Base-by-base conservation (phyloP, 2,888 invertebrate species). In the Trissonchulus latispiculum region DNA sequence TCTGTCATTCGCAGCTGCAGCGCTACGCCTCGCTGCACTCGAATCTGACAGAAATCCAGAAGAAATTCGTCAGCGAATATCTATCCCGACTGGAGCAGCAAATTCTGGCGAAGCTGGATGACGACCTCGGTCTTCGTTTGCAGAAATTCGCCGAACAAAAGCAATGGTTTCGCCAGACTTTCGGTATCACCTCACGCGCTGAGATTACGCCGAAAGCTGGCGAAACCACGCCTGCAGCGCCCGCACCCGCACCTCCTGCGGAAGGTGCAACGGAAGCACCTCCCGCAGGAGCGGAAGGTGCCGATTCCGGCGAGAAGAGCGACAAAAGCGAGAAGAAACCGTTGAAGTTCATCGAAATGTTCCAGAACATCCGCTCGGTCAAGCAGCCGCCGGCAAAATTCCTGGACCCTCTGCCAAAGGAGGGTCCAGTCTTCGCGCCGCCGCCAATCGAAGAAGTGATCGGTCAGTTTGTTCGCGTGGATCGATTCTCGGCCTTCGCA, bases 401-500 rank as follows among this genome's bases (percentile, higher is more conserved):
- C 69, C 35, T 18, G 18, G 64, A 61, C 64, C 32, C 64, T 31
- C 35, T 72, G 1, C 72, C 72, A n/a, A 72, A 72, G 70, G 69
- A 72, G 32, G 74, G 74, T 1, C n/a, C 29, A 2, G 31, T 73
- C 3, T 74, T 74, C 71, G 67, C 74, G 61, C 71, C 74, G n/a
- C 31, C 31, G 8, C n/a, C 71, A 8, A 15, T 74, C 32, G 74
- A 72, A 32, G 61, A 74, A 64, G 73, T 64, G 31, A 29, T 67
- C n/a, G 59, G 62, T 31, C 36, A 64, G 35, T 48, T 72, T 18
- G 8, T 74, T 29, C 32, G 37, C 2, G 28, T 8, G 2, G 74
- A 62, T 33, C 37, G 66, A 23, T 72, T 74, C 33, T 33, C 74
- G 29, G 32, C 32, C 32, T 74, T 74, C 33, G 15, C 72, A 15